Percentiles rank a stretch among this genome's conserved stretches.
Conservation (phyloP, 2,113 vertebrate species). For the Vulpes vulpes region DNA sequence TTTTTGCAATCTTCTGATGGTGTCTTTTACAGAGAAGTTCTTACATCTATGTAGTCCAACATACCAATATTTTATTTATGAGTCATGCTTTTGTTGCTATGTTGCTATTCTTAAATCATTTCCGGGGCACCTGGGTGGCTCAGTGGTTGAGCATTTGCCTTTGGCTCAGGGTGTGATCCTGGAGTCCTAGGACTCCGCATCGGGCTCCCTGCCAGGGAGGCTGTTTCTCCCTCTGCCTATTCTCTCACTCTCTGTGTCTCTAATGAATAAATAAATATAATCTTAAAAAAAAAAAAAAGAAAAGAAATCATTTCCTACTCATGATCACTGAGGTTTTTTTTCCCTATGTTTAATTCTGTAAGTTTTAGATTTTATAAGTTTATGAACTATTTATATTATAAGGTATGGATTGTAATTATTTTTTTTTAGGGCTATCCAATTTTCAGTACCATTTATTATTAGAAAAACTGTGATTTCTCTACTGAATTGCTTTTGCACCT, state of each 20-base stretch:
- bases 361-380: constrained; percentile 10
- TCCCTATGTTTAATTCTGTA: background rate
- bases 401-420: background rate
- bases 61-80: background rate
- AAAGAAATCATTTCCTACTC: background rate
- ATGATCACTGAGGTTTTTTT: background rate
- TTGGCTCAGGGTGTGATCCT: too few species aligned
- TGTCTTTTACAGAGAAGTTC: background rate
- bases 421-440: background rate
- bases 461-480: background rate
- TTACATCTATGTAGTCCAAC: background rate
- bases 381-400: background rate
- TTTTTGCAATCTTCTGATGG: background rate
- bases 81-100: background rate
- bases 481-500: background rate
- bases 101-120: background rate
- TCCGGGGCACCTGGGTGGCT: too few species aligned
- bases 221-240: too few species aligned
- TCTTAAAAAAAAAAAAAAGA: too few species aligned
- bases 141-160: too few species aligned
- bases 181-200: too few species aligned
- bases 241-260: too few species aligned
- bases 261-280: too few species aligned
- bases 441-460: background rate
- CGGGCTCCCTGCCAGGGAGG: too few species aligned